Evolutionary conservation across 2,888 invertebrate species (phyloP), one percentile per base, ranked within the genome.

Genomic region (Cinara cedri): DNA sequence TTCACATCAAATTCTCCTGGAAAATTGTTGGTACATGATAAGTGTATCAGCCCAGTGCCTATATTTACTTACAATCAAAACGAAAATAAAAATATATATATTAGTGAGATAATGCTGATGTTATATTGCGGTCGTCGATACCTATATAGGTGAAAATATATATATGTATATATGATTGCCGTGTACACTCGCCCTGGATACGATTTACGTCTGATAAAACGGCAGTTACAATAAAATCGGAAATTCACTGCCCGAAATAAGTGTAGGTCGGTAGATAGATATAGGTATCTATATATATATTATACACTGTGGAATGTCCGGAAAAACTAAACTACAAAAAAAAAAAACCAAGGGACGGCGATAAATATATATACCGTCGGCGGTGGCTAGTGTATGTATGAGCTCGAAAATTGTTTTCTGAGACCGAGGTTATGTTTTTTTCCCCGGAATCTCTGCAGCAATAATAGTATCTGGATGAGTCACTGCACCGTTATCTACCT

Each of bases 371-470:
- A 60, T 26, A 54, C n/a, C n/a, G 16, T n/a, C n/a, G n/a, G n/a
- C n/a, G n/a, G n/a, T n/a, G n/a, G n/a, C n/a, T n/a, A n/a, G n/a
- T n/a, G n/a, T 11, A 13, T 19, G 34, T 8, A 3, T 19, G 4
- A 3, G 34, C 14, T 51, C 34, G 6, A 34, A 11, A 51, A 68
- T 24, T n/a, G 6, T 49, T 44, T 63, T 63, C 11, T 1, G 42
- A 44, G 63, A 63, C 63, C 6, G 34, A 8, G 34, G 19, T 54
- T 70, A 70, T 19, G 68, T 34, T 54, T 54, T 54, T n/a, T n/a
- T n/a, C n/a, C n/a, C 8, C 6, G 26, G 34, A 70, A 54, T 19
- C 13, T 51, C 55, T 3, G 55, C 11, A 21, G 55, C 11, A 21
- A 21, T 21, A 4, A 13, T 13, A n/a, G 16, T n/a, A n/a, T n/a